Evolutionary conservation across 2,113 vertebrate genomes (phyloP), one percentile per base, ranked within the genome.

Genomic region (Actenoides hombroni): DNA sequence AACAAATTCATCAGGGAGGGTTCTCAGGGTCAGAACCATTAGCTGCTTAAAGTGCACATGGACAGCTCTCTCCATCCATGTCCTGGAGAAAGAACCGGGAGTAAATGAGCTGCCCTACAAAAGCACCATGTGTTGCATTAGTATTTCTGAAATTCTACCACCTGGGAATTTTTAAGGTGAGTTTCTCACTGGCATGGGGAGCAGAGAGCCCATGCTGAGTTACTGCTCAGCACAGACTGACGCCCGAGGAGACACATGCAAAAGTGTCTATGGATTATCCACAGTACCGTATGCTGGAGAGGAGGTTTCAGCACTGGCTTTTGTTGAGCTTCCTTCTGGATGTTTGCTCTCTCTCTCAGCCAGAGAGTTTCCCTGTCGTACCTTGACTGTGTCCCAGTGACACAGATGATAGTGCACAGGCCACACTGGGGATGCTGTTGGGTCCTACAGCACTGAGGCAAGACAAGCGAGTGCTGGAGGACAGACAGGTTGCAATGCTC

Each of bases 291-390:
- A 28, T 57, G 31, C 65, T 10, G 77, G 85, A 94, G 86, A 77
- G 86, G 84, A 80, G 57, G 48, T 35, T 85, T 76, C 68, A 80
- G 68, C 61, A 6, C 26, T 51, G 61, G 16, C 51, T 77, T 29
- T n/a, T 86, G 79, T 92, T 81, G 75, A 70, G 74, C 24, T 39
- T 35, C 83, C 92, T 61, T 70, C 88, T 90, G 75, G 10, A 73
- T 81, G 2, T 35, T 11, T 15, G 26, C 73, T 48, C 83, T 23
- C 18, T 5, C 0, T n/a, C 64, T 13, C 28, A 48, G 53, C 56
- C 65, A 68, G 75, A 70, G 39, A n/a, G 51, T 57, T 88, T 88
- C 77, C 53, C 76, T 87, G 61, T 95, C 92, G 98, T 98, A 98
- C 97, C 97, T 93, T 88, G 60, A 89, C 74, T 31, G 96, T 96